Conservation (phyloP, 2,797 vertebrate genomes). For the Rhinatrema bivittatum region DNA sequence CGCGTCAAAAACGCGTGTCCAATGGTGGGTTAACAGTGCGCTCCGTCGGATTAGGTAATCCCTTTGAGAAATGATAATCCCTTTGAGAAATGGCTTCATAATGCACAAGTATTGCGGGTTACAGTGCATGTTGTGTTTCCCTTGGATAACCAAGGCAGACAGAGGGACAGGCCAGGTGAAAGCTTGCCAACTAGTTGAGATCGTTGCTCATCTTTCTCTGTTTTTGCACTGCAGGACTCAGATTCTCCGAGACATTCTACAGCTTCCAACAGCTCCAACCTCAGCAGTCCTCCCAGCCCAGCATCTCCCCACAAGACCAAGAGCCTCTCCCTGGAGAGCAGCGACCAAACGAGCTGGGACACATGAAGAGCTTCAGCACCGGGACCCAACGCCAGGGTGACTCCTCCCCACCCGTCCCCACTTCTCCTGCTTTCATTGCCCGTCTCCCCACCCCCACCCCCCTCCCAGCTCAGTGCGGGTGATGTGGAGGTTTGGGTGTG, state of each 20-base stretch:
- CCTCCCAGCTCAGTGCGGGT: slow-evolving; percentile 6
- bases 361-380: slow-evolving; percentile 68
- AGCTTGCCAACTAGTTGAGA: too few relatives aligned
- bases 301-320: slow-evolving; percentile 92
- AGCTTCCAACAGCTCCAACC: slow-evolving; percentile 96
- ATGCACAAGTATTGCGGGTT: too few relatives aligned
- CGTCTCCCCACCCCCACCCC: too few relatives aligned
- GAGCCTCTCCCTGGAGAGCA: slow-evolving; percentile 93
- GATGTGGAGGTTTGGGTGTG: slow-evolving; percentile 25
- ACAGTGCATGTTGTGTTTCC: too few relatives aligned
- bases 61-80: too few relatives aligned
- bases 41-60: too few relatives aligned
- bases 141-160: too few relatives aligned
- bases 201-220: slow-evolving; percentile 13
- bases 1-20: too few relatives aligned
- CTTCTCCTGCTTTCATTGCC: slow-evolving; percentile 3
- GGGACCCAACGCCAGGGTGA: slow-evolving; percentile 30
- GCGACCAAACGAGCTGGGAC: slow-evolving; percentile 90
- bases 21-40: too few relatives aligned
- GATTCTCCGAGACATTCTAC: slow-evolving; percentile 95
- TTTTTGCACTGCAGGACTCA: slow-evolving; percentile 74
- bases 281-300: slow-evolving; percentile 95
- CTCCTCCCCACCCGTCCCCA: slow-evolving; percentile 25
- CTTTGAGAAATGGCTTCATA: too few relatives aligned
- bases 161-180: too few relatives aligned